phyloP scores from a whole-genome alignment of 2,888 invertebrate genomes.

The Cyclophora albipunctata region DNA sequence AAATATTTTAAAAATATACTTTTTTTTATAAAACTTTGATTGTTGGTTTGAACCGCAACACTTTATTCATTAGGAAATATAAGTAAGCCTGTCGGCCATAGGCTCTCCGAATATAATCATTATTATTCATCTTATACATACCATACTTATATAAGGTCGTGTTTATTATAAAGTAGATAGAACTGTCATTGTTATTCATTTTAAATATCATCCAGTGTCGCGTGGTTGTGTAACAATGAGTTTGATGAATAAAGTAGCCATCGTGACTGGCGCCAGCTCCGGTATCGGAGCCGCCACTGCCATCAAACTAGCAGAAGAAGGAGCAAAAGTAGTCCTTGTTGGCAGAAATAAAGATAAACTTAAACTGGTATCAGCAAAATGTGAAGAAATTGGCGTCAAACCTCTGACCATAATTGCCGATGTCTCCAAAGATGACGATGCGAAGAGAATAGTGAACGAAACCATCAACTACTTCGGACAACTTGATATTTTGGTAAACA shows the following conservation, averaged over 20 bases:
- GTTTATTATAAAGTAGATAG: too few species aligned
- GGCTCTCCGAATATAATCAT: too few species aligned
- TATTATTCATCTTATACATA: too few species aligned
- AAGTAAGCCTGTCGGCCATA: too few species aligned
- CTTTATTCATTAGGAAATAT: too few species aligned
- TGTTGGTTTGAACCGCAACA: too few species aligned
- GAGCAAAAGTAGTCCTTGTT: conserved; percentile 24
- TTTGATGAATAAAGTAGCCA: conserved; percentile 26
- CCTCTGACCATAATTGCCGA: conserved; percentile 27
- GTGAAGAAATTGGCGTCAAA: conserved; percentile 20
- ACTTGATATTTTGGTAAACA: conserved; percentile 34
- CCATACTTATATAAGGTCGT: too few species aligned
- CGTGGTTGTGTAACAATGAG: conserved; percentile 12
- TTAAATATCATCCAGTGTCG: too few species aligned
- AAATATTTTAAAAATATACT: too few species aligned
- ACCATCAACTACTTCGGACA: conserved; percentile 26
- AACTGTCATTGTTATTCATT: too few species aligned
- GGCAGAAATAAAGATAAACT: conserved; percentile 28
- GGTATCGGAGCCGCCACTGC: conserved; percentile 27
- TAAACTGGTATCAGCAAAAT: conserved; percentile 19
- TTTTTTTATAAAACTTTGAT: too few species aligned
- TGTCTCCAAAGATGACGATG: conserved; percentile 23
- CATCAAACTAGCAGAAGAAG: conserved; percentile 17
- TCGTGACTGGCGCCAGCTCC: conserved; percentile 29
- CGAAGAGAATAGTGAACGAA: conserved; percentile 19